phyloP scores from a whole-genome alignment of 2,113 vertebrate genomes.

The Trichechus manatus region DNA sequence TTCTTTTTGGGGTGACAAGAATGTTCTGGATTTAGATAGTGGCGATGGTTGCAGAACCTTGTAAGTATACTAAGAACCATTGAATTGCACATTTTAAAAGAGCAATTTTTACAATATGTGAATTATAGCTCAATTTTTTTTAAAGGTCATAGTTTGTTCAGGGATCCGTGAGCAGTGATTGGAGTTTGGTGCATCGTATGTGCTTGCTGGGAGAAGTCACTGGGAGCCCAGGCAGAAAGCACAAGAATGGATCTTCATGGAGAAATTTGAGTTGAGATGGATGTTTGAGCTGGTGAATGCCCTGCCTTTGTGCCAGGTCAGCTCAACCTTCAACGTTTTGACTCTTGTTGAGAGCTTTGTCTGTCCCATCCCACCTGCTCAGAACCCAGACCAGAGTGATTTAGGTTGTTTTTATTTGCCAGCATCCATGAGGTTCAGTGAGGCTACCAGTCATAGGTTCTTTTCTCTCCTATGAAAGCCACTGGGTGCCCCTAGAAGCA shows the following conservation, averaged over 20 bases:
- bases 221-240: background rate
- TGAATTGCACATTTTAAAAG: background rate
- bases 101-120: background rate
- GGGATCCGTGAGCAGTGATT: no score
- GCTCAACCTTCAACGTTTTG: background rate
- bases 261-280: background rate
- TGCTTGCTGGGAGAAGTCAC: background rate
- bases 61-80: background rate
- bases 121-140: background rate
- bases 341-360: background rate
- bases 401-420: background rate
- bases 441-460: background rate
- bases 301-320: background rate
- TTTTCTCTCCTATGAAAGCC: background rate
- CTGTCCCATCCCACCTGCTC: background rate
- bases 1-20: background rate
- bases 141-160: no score
- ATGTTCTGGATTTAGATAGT: background rate
- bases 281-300: background rate
- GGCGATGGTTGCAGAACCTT: background rate
- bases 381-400: background rate
- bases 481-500: background rate
- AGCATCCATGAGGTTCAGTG: background rate
- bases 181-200: no score
- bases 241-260: no score